Conservation (phyloP, 1,140 invertebrate genomes). For the Aphelenchoides avenae region DNA sequence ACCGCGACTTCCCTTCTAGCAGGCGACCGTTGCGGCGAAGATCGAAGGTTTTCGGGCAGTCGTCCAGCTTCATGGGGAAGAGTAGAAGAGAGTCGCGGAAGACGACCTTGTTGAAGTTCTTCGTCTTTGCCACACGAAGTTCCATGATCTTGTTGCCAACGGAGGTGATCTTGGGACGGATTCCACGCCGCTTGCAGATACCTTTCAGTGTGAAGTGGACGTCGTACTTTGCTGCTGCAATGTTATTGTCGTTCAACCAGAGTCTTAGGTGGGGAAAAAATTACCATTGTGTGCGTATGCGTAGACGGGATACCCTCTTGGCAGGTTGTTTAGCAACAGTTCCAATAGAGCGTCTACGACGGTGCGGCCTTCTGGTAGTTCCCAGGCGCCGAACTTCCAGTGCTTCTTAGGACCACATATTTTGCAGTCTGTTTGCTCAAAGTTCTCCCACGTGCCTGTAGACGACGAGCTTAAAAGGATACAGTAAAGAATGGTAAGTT, state of each 20-base stretch:
- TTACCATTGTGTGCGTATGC: too few relatives aligned
- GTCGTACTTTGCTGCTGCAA: too few relatives aligned
- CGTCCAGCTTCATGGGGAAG: neutral
- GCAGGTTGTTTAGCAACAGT: neutral
- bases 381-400: neutral
- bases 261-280: too few relatives aligned
- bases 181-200: too few relatives aligned
- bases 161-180: too few relatives aligned
- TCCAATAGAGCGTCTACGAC: neutral
- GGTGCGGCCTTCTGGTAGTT: neutral
- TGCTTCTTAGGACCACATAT: neutral
- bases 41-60: neutral
- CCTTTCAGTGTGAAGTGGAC: too few relatives aligned
- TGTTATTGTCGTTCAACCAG: too few relatives aligned
- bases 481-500: neutral
- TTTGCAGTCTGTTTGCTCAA: too few relatives aligned
- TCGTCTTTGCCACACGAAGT: too few relatives aligned
- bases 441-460: neutral
- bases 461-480: neutral
- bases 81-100: too few relatives aligned
- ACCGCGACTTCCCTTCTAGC: neutral
- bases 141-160: too few relatives aligned
- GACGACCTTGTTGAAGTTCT: too few relatives aligned
- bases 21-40: conserved; percentile 1
- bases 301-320: neutral